Evolutionary conservation across 2,797 vertebrate genomes (phyloP).

Genomic region (Rhynchotus rufescens): DNA sequence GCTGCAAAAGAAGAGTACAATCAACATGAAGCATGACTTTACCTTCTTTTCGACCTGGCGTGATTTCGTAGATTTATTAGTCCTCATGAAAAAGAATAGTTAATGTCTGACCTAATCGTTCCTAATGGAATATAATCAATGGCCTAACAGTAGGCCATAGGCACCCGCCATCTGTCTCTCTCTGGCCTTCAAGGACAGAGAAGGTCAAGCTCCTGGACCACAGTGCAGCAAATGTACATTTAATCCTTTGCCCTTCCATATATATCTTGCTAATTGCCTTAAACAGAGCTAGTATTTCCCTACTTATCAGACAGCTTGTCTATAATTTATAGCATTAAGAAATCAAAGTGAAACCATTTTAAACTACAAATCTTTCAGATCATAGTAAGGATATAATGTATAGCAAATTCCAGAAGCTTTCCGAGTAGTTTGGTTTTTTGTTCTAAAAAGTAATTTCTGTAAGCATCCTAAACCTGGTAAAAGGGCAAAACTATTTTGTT

Average conservation of each 20-base stretch:
- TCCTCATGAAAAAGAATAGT: neutral
- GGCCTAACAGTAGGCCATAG: neutral
- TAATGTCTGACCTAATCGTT: neutral
- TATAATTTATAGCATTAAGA: neutral
- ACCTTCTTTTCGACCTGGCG: neutral
- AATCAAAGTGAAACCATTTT: neutral
- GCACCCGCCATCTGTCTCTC: neutral
- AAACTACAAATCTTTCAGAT: neutral
- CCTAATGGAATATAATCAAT: neutral
- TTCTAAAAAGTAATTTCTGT: no score
- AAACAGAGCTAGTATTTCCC: neutral
- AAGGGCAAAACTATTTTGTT: neutral
- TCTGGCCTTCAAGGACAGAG: neutral
- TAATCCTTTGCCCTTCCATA: neutral
- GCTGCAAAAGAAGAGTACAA: neutral
- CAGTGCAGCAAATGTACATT: fast-evolving
- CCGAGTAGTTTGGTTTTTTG: neutral
- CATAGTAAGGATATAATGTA: neutral
- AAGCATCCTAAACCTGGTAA: no score
- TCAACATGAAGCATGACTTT: neutral
- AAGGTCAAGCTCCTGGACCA: neutral
- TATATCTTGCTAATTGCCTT: neutral
- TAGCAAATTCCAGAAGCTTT: neutral
- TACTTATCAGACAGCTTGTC: neutral
- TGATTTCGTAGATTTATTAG: neutral